Evolutionary conservation across 2,888 invertebrate species (phyloP).

Genomic region (Arrhopalites spinosus): DNA sequence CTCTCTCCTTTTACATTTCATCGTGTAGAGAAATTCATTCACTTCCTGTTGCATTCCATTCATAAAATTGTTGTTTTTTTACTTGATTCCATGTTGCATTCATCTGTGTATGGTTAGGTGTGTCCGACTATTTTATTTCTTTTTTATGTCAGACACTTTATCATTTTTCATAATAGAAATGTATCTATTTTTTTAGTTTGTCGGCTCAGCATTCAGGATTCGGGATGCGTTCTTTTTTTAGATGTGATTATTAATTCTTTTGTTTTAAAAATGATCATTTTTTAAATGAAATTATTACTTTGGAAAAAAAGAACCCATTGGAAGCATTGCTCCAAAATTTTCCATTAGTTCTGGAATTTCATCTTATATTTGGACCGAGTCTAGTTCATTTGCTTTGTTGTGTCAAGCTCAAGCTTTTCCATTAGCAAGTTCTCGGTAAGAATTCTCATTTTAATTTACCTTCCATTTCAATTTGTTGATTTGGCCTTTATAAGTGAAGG

Average conservation of each 20-base stretch:
- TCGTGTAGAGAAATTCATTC: neutral
- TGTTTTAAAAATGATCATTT: neutral
- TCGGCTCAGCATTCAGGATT: constrained; percentile 14
- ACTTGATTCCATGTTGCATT: neutral
- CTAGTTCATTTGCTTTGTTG: constrained; percentile 20
- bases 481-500: neutral
- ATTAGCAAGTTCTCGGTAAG: constrained; percentile 17
- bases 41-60: too few relatives aligned
- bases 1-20: too few relatives aligned
- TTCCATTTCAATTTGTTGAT: neutral
- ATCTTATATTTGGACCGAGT: constrained; percentile 29
- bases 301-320: constrained; percentile 68
- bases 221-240: neutral
- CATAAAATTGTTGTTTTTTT: too few relatives aligned
- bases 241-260: neutral
- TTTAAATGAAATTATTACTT: neutral
- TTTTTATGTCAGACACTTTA: neutral
- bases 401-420: constrained; percentile 36
- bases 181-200: too few relatives aligned
- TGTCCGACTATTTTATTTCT: neutral
- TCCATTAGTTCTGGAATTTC: constrained; percentile 57
- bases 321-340: constrained; percentile 74
- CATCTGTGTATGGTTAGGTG: neutral
- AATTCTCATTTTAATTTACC: neutral
- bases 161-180: neutral